Conservation (phyloP, 2,888 invertebrate genomes). For the Acronicta leporina region DNA sequence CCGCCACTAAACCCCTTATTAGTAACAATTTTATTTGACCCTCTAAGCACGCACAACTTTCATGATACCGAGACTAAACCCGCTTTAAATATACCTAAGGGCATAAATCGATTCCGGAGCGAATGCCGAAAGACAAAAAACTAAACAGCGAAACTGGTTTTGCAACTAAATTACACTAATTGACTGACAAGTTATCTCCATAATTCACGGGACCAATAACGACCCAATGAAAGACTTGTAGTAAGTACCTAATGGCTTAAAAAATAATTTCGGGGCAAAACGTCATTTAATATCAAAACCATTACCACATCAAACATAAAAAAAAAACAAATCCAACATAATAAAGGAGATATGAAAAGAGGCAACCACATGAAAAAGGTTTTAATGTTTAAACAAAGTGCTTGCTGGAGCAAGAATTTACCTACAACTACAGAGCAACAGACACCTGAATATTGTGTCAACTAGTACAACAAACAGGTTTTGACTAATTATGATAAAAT, state of each 20-base stretch:
- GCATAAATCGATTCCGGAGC: slow-evolving; percentile 49
- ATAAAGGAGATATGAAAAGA: slow-evolving; percentile 35
- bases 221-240: slow-evolving; percentile 2
- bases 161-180: slow-evolving; percentile 46
- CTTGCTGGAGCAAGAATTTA: slow-evolving; percentile 47
- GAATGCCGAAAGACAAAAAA: slow-evolving; percentile 46
- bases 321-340: slow-evolving; percentile 8
- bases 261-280: slow-evolving; percentile 2
- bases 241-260: background rate
- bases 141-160: slow-evolving; percentile 44
- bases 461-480: slow-evolving; percentile 51
- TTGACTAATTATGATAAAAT: slow-evolving; percentile 49
- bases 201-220: slow-evolving; percentile 42
- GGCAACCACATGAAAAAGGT: slow-evolving; percentile 35
- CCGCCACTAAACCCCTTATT: slow-evolving; percentile 31
- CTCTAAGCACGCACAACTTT: slow-evolving; percentile 47
- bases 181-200: slow-evolving; percentile 51
- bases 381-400: slow-evolving; percentile 35
- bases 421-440: slow-evolving; percentile 22
- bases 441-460: slow-evolving; percentile 30
- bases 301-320: no score
- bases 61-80: slow-evolving; percentile 37
- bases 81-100: slow-evolving; percentile 50
- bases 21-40: slow-evolving; percentile 39
- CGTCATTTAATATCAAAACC: slow-evolving; percentile 1